Percentiles rank a stretch among this genome's conserved stretches.
Conservation (phyloP, 2,797 vertebrate genomes). For the Bradypodion pumilum region DNA sequence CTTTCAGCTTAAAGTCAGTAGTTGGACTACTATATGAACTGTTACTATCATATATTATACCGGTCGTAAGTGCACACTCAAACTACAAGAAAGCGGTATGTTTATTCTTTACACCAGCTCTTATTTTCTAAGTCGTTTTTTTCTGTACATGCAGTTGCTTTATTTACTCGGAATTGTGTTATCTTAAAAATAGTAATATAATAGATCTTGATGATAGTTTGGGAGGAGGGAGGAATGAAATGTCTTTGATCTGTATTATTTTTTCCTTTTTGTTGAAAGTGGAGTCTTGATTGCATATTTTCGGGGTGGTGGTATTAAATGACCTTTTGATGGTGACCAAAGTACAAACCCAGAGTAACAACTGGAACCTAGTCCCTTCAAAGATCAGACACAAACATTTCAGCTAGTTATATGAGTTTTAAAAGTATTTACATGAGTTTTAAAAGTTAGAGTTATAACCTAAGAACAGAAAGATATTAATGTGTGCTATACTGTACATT, state of each 20-base stretch:
- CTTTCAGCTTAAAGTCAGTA: constrained; percentile 90
- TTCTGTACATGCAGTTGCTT: constrained; percentile 83
- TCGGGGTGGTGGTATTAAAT: not conserved
- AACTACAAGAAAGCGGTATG: constrained; percentile 98
- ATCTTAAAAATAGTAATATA: constrained; percentile 26
- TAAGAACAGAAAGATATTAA: not conserved
- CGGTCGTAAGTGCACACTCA: constrained; percentile 91
- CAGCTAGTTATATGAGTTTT: not conserved
- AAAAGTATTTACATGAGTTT: not conserved
- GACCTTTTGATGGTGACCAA: not conserved
- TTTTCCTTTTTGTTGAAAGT: not conserved
- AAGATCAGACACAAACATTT: not conserved
- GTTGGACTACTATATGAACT: constrained; percentile 96
- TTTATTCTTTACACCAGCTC: constrained; percentile 92
- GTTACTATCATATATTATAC: constrained; percentile 91
- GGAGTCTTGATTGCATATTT: not conserved
- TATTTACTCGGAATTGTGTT: constrained; percentile 70
- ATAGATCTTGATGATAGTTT: not conserved
- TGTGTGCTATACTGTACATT: not conserved
- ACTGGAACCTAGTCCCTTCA: not conserved
- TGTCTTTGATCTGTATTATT: not conserved
- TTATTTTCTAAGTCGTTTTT: constrained; percentile 82
- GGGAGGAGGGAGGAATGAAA: constrained; percentile 43
- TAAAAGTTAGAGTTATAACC: not conserved
- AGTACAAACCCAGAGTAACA: not conserved